A percentile compares a stretch with the other conserved stretches of the same genome.
Evolutionary conservation across 2,888 invertebrate species (phyloP).

Genomic region (Griposia aprilina): DNA sequence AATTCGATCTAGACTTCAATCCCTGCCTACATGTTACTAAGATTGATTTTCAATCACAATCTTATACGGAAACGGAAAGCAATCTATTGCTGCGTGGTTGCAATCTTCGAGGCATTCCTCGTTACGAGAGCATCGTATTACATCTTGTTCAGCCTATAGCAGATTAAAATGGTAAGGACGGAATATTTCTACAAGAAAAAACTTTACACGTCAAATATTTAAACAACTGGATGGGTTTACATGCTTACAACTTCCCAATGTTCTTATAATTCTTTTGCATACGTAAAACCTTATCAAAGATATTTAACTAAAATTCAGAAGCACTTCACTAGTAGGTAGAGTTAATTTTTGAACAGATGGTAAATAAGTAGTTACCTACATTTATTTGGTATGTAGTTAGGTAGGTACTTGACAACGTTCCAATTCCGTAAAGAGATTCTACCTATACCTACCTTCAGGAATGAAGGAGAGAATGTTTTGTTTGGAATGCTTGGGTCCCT

Average conservation of each 20-base stretch:
- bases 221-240: neutral
- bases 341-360: neutral
- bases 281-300: neutral
- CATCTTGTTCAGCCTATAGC: slow-evolving; percentile 22
- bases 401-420: slow-evolving; percentile 27
- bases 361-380: neutral
- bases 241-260: neutral
- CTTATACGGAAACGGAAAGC: slow-evolving; percentile 45
- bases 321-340: neutral
- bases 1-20: slow-evolving; percentile 21
- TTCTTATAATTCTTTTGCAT: neutral
- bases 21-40: slow-evolving; percentile 23
- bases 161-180: slow-evolving; percentile 9
- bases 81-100: slow-evolving; percentile 54
- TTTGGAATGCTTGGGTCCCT: slow-evolving; percentile 44
- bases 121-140: slow-evolving; percentile 27
- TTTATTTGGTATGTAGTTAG: neutral
- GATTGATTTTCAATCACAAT: slow-evolving; percentile 54
- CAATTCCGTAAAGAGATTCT: slow-evolving; percentile 31
- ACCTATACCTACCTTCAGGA: slow-evolving; percentile 37
- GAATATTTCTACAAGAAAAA: slow-evolving; percentile 10
- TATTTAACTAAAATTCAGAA: neutral
- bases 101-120: slow-evolving; percentile 54
- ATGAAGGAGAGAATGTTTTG: slow-evolving; percentile 48
- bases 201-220: neutral